A percentile compares a stretch with the other conserved stretches of the same genome.
These are phyloP conservation scores for Drepana falcataria DNA, from an alignment of 2,888 invertebrate genomes.

Conservation along the genomic window DNA sequence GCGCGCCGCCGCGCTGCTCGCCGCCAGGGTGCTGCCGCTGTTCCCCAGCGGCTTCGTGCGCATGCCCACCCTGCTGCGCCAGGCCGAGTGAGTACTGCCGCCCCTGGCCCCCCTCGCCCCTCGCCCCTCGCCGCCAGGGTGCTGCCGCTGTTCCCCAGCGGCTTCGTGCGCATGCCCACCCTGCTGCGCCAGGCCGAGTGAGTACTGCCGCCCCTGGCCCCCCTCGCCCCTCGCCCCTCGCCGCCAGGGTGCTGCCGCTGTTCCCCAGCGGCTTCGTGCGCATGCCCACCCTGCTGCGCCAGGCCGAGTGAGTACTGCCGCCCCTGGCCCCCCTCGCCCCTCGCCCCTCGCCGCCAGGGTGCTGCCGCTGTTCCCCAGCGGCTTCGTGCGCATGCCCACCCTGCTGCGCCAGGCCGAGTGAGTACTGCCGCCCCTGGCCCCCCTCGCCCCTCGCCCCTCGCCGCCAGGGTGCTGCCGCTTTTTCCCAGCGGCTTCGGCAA, in stretches of 20 bases:
- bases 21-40: constrained; percentile 79
- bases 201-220: constrained; percentile 19
- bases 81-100: constrained; percentile 59
- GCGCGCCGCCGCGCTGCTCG: constrained; percentile 74
- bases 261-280: constrained; percentile 85
- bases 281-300: constrained; percentile 72
- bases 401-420: constrained; percentile 73
- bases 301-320: constrained; percentile 59
- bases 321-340: constrained; percentile 8
- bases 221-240: constrained; percentile 60
- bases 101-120: constrained; percentile 8
- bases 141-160: constrained; percentile 82
- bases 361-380: constrained; percentile 82
- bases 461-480: no score
- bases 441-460: no score
- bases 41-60: constrained; percentile 85
- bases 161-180: constrained; percentile 81
- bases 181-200: constrained; percentile 73
- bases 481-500: no score
- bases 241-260: constrained; percentile 79
- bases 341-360: constrained; percentile 78
- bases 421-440: constrained; percentile 19
- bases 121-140: constrained; percentile 78
- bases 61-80: constrained; percentile 72
- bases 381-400: constrained; percentile 81